Conservation (phyloP, 37 sponge, comb jelly and placozoan genomes). For the Theonella swinhoei region DNA sequence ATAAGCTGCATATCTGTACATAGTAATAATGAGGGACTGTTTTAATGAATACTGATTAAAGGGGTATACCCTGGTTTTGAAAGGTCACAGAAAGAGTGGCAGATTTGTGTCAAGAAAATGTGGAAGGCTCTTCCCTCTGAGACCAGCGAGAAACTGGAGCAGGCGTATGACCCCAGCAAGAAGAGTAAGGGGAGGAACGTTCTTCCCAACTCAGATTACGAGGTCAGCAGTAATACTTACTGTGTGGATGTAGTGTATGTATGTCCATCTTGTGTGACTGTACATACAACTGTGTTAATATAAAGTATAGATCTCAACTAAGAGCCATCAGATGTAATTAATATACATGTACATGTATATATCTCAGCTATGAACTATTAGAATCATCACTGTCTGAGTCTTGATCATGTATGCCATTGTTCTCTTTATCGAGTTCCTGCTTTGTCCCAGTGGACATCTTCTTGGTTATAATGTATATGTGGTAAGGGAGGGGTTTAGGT, state of each 20-base stretch:
- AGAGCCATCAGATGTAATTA: too few species aligned
- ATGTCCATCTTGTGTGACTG: too few species aligned
- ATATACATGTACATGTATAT: too few species aligned
- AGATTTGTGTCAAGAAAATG: background rate
- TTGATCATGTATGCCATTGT: background rate
- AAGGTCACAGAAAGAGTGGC: background rate
- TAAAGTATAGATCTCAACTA: too few species aligned
- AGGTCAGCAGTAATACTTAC: too few species aligned
- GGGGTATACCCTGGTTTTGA: too few species aligned
- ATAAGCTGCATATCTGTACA: too few species aligned
- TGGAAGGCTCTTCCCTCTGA: constrained; percentile 48
- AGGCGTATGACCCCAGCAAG: background rate
- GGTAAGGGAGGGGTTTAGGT: background rate
- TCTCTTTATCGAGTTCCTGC: background rate
- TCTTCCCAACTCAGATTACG: constrained; percentile 9
- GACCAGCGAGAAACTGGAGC: constrained; percentile 39
- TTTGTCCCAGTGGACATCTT: background rate
- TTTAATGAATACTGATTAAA: too few species aligned
- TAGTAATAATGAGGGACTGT: too few species aligned
- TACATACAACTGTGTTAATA: too few species aligned
- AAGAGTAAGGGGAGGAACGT: background rate
- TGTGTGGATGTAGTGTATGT: too few species aligned
- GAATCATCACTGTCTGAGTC: background rate
- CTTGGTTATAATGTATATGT: background rate
- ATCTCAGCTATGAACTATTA: background rate